phyloP scores from a whole-genome alignment of 2,113 vertebrate species.

The Misgurnus anguillicaudatus region DNA sequence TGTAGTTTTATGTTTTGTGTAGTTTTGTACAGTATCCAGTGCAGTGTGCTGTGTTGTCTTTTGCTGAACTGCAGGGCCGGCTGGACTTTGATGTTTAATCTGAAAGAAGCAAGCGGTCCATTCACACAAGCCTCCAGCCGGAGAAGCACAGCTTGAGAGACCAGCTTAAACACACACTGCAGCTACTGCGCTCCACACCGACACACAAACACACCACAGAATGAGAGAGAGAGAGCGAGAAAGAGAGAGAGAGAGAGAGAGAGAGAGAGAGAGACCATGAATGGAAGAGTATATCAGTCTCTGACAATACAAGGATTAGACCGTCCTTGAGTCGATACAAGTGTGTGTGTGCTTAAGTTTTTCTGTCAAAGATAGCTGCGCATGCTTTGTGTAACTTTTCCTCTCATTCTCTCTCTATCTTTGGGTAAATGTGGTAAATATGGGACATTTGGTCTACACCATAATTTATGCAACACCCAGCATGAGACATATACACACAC shows the following conservation, averaged over 20 bases:
- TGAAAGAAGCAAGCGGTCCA: constrained; percentile 45
- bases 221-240: neutral
- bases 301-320: constrained; percentile 67
- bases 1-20: neutral
- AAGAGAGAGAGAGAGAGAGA: constrained; percentile 23
- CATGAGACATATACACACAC: constrained; percentile 35
- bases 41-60: constrained; percentile 10
- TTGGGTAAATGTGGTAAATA: constrained; percentile 63
- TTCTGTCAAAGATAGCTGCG: constrained; percentile 28
- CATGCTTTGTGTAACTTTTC: constrained; percentile 24
- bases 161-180: constrained; percentile 28
- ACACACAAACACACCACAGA: constrained; percentile 9
- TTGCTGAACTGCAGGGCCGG: constrained; percentile 10
- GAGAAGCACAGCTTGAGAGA: constrained; percentile 59
- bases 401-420: neutral
- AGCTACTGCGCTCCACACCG: constrained; percentile 38
- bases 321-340: constrained; percentile 47
- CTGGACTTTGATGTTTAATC: constrained; percentile 64
- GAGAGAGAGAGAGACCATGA: constrained; percentile 38
- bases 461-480: constrained; percentile 62
- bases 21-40: neutral
- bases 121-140: constrained; percentile 45
- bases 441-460: constrained; percentile 67
- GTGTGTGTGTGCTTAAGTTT: constrained; percentile 25
- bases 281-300: constrained; percentile 59